A percentile compares a stretch with the other conserved stretches of the same genome.
These are phyloP conservation scores for Pachypeltis micranthus DNA, from an alignment of 1,140 invertebrate genomes.

Conservation along the genomic window DNA sequence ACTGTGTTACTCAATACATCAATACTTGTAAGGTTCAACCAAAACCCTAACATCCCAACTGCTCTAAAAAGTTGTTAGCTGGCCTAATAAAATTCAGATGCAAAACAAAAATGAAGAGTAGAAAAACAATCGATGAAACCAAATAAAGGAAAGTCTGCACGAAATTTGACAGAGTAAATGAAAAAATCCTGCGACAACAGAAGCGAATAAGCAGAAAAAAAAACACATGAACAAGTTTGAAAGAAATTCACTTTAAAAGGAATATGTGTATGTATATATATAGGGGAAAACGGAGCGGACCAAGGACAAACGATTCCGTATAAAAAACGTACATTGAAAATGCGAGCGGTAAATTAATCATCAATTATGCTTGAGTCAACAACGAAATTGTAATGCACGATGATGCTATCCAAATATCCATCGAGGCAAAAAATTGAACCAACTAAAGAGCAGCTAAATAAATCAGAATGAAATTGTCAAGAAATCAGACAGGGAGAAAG, in stretches of 20 bases:
- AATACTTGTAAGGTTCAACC: neutral
- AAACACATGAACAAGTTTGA: constrained; percentile 2
- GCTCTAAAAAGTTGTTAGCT: neutral
- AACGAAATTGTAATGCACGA: constrained; percentile 1
- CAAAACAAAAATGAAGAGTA: no score
- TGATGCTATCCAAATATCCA: neutral
- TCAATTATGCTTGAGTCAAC: constrained; percentile 9
- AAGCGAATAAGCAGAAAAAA: neutral
- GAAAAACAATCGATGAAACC: no score
- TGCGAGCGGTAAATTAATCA: constrained; percentile 3
- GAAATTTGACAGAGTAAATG: no score
- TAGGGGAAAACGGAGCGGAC: no score
- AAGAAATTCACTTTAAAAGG: no score
- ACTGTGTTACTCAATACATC: no score
- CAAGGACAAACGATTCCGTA: neutral
- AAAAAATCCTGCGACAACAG: neutral
- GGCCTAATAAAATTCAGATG: no score
- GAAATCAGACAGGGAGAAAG: no score
- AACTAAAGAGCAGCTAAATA: constrained; percentile 34
- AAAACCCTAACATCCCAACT: neutral
- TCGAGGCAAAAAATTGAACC: neutral
- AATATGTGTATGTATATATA: no score
- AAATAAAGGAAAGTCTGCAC: no score
- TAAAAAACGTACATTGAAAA: constrained; percentile 6
- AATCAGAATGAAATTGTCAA: constrained; percentile 23